These are phyloP conservation scores for Pentamera pediparva DNA, from an alignment of 53 echinoderm and acorn worm species.

Conservation along the genomic window DNA sequence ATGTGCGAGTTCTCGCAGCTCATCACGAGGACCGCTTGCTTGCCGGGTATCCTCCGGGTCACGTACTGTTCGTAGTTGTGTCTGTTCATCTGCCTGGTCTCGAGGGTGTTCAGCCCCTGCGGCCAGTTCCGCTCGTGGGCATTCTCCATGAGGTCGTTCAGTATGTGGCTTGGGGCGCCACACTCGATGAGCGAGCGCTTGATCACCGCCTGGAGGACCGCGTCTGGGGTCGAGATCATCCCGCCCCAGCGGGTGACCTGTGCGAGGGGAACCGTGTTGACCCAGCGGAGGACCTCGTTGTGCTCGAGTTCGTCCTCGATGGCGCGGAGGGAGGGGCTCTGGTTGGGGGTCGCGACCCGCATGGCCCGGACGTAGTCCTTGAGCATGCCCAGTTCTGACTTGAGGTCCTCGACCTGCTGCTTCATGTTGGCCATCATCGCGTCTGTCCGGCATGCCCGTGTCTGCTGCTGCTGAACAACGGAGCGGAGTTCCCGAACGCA, in stretches of 20 bases:
- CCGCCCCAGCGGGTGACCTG: constrained; percentile 97
- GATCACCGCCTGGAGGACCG: constrained; percentile 95
- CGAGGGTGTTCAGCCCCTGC: constrained; percentile 83
- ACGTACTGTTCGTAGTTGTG: constrained; percentile 94
- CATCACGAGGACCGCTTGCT: constrained; percentile 97
- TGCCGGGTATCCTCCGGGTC: constrained; percentile 86
- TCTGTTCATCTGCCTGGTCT: constrained; percentile 94
- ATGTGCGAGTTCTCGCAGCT: constrained; percentile 89
- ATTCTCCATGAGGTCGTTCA: constrained; percentile 93
- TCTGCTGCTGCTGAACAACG: constrained; percentile 69
- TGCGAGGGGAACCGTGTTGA: constrained; percentile 81
- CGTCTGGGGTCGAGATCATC: constrained; percentile 98
- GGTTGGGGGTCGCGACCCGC: constrained; percentile 75
- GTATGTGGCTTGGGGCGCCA: constrained; percentile 82
- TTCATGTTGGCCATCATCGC: constrained; percentile 78
- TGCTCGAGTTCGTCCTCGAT: constrained; percentile 97
- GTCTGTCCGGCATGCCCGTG: constrained; percentile 55
- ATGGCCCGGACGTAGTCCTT: constrained; percentile 96
- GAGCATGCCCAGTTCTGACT: constrained; percentile 84
- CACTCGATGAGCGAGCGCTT: constrained; percentile 92
- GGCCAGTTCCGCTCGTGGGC: constrained; percentile 98
- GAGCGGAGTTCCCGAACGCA: constrained; percentile 78
- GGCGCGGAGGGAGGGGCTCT: constrained; percentile 85
- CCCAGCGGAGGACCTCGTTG: constrained; percentile 93
- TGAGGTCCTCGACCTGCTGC: constrained; percentile 57